Conservation (phyloP, 1,140 invertebrate genomes). For the Pantala flavescens region DNA sequence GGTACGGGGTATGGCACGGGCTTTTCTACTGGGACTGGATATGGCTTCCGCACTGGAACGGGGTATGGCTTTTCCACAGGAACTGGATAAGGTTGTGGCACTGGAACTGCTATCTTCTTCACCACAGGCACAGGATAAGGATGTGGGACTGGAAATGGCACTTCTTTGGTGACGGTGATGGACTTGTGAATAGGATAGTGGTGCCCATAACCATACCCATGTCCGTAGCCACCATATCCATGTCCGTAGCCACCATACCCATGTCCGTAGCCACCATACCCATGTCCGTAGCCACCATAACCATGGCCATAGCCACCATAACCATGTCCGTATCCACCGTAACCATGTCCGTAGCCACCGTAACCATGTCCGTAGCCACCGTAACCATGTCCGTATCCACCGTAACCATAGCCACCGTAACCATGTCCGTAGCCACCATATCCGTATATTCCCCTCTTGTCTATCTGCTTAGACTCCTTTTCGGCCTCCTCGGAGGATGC, state of each 20-base stretch:
- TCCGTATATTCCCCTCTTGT: not conserved
- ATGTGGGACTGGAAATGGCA: not conserved
- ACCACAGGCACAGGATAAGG: not conserved
- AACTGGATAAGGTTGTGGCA: not conserved
- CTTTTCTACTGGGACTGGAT: slow-evolving; percentile 15
- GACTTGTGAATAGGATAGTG: not conserved
- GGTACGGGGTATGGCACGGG: slow-evolving; percentile 1
- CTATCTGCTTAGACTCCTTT: not conserved
- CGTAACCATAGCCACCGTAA: not conserved
- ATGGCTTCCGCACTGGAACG: not conserved
- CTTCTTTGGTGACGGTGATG: slow-evolving; percentile 3
- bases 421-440: not conserved
- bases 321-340: not conserved
- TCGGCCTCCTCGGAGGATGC: not conserved
- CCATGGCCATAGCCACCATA: not conserved
- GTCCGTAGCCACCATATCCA: not conserved
- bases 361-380: not conserved
- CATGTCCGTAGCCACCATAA: not conserved
- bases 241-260: not conserved
- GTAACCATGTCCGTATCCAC: not conserved
- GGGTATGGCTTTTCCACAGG: slow-evolving; percentile 12
- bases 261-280: not conserved
- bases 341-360: not conserved
- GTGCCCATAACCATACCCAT: not conserved
- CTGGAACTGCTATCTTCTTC: not conserved